These are phyloP conservation scores for Cremastinae sp. DNA, from an alignment of 2,888 invertebrate genomes.

Conservation along the genomic window DNA sequence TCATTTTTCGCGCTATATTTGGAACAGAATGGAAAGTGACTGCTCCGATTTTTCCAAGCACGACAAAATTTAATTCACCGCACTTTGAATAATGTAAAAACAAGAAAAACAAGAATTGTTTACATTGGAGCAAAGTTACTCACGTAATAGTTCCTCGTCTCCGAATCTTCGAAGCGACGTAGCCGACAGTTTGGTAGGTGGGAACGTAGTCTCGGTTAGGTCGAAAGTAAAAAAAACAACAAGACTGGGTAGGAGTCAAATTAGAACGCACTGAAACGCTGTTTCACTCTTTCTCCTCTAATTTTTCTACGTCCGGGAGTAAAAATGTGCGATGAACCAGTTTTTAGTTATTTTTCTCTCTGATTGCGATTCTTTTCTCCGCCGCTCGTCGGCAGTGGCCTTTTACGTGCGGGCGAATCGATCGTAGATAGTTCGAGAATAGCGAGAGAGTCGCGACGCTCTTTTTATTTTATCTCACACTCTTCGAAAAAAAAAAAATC, in stretches of 20 bases:
- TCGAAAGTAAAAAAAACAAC: slow-evolving; percentile 1
- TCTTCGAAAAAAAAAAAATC: background rate
- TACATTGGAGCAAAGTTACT: slow-evolving; percentile 32
- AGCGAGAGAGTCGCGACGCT: slow-evolving; percentile 30
- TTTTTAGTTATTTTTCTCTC: slow-evolving; percentile 8
- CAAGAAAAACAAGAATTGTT: background rate
- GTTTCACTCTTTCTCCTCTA: slow-evolving; percentile 35
- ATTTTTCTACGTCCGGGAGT: background rate
- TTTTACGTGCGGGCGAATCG: too few relatives aligned
- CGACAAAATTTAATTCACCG: background rate
- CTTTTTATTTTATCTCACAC: background rate
- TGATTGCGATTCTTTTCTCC: slow-evolving; percentile 18
- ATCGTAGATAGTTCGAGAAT: slow-evolving; percentile 39
- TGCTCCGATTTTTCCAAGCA: too few relatives aligned
- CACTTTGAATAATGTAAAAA: background rate
- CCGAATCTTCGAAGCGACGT: slow-evolving; percentile 39
- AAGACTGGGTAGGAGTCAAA: slow-evolving; percentile 9
- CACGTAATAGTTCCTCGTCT: slow-evolving; percentile 54
- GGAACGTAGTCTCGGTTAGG: slow-evolving; percentile 20
- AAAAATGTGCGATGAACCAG: slow-evolving; percentile 6
- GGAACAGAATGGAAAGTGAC: too few relatives aligned
- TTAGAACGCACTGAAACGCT: slow-evolving; percentile 28
- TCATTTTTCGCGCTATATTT: too few relatives aligned
- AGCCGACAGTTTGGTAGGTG: slow-evolving; percentile 17
- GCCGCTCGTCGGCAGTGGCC: background rate